Base-by-base conservation (phyloP, 2,888 invertebrate genomes). In the Meghimatium bilineatum region DNA sequence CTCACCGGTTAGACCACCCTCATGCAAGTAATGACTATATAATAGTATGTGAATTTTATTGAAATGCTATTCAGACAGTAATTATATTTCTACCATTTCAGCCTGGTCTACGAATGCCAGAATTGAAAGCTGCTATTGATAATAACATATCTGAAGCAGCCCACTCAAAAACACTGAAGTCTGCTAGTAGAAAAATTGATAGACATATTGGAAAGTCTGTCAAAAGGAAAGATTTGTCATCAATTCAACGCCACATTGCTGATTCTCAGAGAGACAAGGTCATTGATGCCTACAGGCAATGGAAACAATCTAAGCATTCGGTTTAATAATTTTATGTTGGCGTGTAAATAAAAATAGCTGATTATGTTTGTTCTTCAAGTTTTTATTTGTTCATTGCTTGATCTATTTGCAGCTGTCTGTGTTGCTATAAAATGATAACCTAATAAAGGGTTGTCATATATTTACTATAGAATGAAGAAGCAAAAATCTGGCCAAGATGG, bases 221-320 rank as follows among this genome's bases (percentile, higher is more conserved):
- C 38, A 85, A 82, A 71, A 77, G 86, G 38, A 85, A 85, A 60
- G 23, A 71, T 3, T 23, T 86, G 67, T 76, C 86, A 0, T 67
- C 72, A 29, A 32, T 76, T 6, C 82, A 86, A 69, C 78, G 83
- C 29, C 49, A n/a, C 8, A 52, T 72, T 23, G 79, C 83, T 69
- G 86, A 86, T 77, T 76, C 23, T 12, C 72, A 84, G 38, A 23
- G 86, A 32, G 80, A 86, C 8, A 66, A 66, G 8, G 82, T 69
- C 32, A 86, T 86, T 17, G 80, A 84, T 44, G 44, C 79, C n/a
- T 86, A 86, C 52, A 82, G 86, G 60, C 79, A 84, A 29, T 72
- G 79, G 63, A 86, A 85, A 66, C 78, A 75, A 75, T n/a, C 29
- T 6, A 76, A 83, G 32, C 52, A 38, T 23, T 52, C 34, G 38